phyloP scores from a whole-genome alignment of 2,888 invertebrate species.

The Heteromurus nitidus region DNA sequence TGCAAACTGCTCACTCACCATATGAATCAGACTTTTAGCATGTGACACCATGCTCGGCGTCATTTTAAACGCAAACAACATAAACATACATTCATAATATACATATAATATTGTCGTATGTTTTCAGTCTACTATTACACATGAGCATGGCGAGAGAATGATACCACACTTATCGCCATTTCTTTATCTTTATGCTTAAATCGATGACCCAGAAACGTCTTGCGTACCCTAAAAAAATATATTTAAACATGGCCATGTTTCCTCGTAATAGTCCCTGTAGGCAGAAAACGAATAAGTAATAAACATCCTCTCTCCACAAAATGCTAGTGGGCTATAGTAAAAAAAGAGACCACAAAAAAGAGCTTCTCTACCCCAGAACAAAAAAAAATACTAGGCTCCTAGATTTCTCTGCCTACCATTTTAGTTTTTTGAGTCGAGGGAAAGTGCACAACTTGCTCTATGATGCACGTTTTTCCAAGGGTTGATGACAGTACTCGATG shows the following conservation, averaged over 20 bases:
- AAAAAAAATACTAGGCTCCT: neutral
- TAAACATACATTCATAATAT: too few species aligned
- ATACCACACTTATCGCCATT: conserved; percentile 22
- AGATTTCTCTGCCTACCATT: conserved; percentile 9
- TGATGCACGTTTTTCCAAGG: conserved; percentile 9
- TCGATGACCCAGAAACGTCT: conserved; percentile 71
- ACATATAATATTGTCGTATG: too few species aligned
- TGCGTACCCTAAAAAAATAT: conserved; percentile 2
- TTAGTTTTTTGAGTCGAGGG: too few species aligned
- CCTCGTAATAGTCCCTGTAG: conserved; percentile 28
- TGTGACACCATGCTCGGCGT: too few species aligned
- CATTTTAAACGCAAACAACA: too few species aligned
- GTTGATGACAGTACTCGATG: conserved; percentile 28
- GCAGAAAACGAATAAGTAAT: conserved; percentile 18
- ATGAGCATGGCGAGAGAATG: neutral
- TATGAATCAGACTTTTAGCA: too few species aligned
- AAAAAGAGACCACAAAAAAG: neutral
- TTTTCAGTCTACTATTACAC: too few species aligned
- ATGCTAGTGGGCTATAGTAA: neutral
- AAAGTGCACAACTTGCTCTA: neutral
- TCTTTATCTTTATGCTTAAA: conserved; percentile 70
- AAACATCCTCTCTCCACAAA: conserved; percentile 15
- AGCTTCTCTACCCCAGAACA: neutral
- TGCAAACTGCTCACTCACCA: too few species aligned
- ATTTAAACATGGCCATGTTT: neutral